Base-by-base conservation (phyloP, 2,888 invertebrate species). In the Auanema freiburgensis region DNA sequence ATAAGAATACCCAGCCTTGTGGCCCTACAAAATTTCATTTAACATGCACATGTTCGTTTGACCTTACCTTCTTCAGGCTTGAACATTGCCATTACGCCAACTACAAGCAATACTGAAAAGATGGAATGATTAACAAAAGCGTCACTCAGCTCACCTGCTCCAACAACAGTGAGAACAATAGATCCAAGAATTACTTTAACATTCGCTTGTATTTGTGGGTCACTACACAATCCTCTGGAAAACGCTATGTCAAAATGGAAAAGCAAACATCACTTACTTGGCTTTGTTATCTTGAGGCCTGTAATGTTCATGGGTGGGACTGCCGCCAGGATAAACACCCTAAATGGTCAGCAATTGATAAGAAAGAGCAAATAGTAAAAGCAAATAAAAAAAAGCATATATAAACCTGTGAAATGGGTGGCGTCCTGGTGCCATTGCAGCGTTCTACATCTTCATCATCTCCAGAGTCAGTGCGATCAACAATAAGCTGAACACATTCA, bases 101-200 rank as follows among this genome's bases (percentile, higher is more conserved):
- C 42, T n/a, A 68, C 66, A 12, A 72, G 65, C 40, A 72, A 65
- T 24, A 67, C 63, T 57, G 65, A 59, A 63, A 63, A 40, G 5
- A n/a, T 46, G 46, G 11, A 5, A 16, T 18, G 11, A 8, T 16
- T 18, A 46, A 18, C 8, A 11, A 55, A 55, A 41, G 5, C n/a
- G 14, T 42, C 16, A 5, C n/a, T 6, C n/a, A 50, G 50, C 49
- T 64, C 25, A 57, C 66, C 59, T 2, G 65, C 59, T 46, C 81
- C 81, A 12, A 78, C 69, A 0, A 78, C 56, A 8, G 81, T 79
- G 16, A 81, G 59, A 2, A 77, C 57, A 1, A 77, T 58, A 8
- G 79, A 79, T 3, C 76, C 80, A 24, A 82, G 63, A 21, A 81
- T 76, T 24, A 81, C 78, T 49, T 74, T 68, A n/a, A 76, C 63